These are phyloP conservation scores for Brachyistius frenatus DNA, from an alignment of 2,113 vertebrate species.

Conservation along the genomic window DNA sequence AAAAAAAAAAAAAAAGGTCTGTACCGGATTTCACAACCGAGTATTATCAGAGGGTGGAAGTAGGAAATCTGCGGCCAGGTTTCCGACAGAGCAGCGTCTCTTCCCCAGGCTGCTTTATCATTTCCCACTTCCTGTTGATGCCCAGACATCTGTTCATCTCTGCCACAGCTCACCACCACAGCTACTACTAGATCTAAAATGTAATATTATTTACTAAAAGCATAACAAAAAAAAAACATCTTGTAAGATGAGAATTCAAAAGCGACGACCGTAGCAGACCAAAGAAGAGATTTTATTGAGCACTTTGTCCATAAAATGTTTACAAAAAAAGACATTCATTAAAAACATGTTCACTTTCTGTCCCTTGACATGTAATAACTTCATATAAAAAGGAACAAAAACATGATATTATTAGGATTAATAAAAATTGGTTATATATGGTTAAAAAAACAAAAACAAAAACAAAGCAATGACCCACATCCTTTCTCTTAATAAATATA, in stretches of 20 bases:
- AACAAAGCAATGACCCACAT: conserved; percentile 74
- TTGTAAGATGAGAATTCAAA: no score
- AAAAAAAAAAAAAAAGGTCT: neutral
- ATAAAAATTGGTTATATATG: conserved; percentile 74
- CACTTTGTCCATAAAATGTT: conserved; percentile 66
- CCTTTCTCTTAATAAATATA: conserved; percentile 85
- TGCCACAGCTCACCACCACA: conserved; percentile 1
- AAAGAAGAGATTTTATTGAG: conserved; percentile 75
- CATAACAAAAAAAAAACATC: no score
- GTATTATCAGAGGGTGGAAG: conserved; percentile 13
- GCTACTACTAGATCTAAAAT: no score
- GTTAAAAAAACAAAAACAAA: conserved; percentile 59
- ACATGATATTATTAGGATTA: conserved; percentile 77
- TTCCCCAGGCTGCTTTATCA: conserved; percentile 45
- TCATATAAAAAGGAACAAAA: conserved; percentile 73
- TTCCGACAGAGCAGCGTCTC: conserved; percentile 45
- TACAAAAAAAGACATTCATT: conserved; percentile 56
- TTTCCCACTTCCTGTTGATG: conserved; percentile 71
- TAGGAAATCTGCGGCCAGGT: conserved; percentile 38
- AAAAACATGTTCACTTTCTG: conserved; percentile 56
- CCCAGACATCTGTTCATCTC: conserved; percentile 68
- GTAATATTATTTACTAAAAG: no score
- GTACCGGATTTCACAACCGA: neutral
- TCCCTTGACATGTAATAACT: conserved; percentile 75
- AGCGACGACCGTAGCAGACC: conserved; percentile 4